Percentiles rank a stretch among this genome's conserved stretches.
phyloP scores from a whole-genome alignment of 1,140 invertebrate species.

The Nasonia longicornis region DNA sequence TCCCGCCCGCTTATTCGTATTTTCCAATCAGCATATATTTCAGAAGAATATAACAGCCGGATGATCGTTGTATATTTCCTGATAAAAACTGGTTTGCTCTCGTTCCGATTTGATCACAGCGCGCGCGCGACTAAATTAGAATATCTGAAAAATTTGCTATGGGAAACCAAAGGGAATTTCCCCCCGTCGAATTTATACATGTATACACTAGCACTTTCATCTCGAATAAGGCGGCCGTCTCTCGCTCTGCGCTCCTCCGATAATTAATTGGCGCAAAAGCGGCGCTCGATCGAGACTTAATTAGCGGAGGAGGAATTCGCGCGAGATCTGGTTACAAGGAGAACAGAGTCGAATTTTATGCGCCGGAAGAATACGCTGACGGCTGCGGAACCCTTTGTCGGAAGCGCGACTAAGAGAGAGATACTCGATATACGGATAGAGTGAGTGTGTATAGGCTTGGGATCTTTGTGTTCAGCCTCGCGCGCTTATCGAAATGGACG shows the following conservation, averaged over 20 bases:
- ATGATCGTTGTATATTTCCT: not conserved
- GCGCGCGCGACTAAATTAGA: too few relatives aligned
- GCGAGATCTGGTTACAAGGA: not conserved
- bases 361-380: not conserved
- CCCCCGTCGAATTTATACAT: too few relatives aligned
- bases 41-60: not conserved
- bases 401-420: not conserved
- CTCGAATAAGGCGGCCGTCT: too few relatives aligned
- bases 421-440: too few relatives aligned
- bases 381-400: not conserved
- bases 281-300: not conserved
- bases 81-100: not conserved
- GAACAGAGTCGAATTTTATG: not conserved
- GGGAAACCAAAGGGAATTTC: too few relatives aligned
- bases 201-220: too few relatives aligned
- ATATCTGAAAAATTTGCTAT: too few relatives aligned
- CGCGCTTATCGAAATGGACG: too few relatives aligned
- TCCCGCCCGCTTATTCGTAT: not conserved
- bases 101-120: not conserved
- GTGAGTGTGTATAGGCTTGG: too few relatives aligned
- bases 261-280: too few relatives aligned
- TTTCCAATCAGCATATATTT: conserved; percentile 1
- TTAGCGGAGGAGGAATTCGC: conserved; percentile 10
- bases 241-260: too few relatives aligned
- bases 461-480: too few relatives aligned